Evolutionary conservation across 2,888 invertebrate species (phyloP).

Genomic region (Agonopterix subpropinquella): DNA sequence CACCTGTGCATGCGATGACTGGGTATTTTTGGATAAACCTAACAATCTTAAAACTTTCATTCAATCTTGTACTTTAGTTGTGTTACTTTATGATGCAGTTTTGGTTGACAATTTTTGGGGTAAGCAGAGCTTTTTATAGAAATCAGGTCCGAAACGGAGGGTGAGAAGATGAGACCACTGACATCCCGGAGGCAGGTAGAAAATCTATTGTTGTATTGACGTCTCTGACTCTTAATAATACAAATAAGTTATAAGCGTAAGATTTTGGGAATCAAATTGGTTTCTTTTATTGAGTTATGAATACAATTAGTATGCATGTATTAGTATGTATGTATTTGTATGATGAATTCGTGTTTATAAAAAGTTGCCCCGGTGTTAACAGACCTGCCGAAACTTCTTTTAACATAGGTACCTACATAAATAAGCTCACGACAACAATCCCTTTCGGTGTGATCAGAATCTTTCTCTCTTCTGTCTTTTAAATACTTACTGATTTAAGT

Average conservation of each 20-base stretch:
- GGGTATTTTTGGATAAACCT: slow-evolving; percentile 47
- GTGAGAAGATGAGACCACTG: slow-evolving; percentile 2
- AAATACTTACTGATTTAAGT: too few relatives aligned
- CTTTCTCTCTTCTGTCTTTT: too few relatives aligned
- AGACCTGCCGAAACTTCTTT: too few relatives aligned
- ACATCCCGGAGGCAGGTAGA: slow-evolving; percentile 6
- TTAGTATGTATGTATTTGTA: too few relatives aligned
- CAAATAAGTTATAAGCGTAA: slow-evolving; percentile 1
- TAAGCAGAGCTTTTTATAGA: neutral
- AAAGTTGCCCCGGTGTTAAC: too few relatives aligned
- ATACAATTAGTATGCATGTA: too few relatives aligned
- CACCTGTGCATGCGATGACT: slow-evolving; percentile 68
- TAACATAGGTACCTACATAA: too few relatives aligned
- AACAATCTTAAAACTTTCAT: neutral
- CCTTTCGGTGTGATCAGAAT: too few relatives aligned
- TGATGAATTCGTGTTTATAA: too few relatives aligned
- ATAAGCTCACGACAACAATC: too few relatives aligned
- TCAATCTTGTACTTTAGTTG: neutral
- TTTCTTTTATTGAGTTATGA: too few relatives aligned
- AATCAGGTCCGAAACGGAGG: slow-evolving; percentile 2
- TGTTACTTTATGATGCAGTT: neutral
- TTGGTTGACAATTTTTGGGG: neutral
- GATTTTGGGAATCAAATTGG: slow-evolving; percentile 1
- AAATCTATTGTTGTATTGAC: slow-evolving; percentile 8
- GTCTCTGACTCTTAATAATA: slow-evolving; percentile 6